A percentile compares a stretch with the other conserved stretches of the same genome.
Conservation (phyloP, 2,113 vertebrate species). For the Psammodynastes pulverulentus region DNA sequence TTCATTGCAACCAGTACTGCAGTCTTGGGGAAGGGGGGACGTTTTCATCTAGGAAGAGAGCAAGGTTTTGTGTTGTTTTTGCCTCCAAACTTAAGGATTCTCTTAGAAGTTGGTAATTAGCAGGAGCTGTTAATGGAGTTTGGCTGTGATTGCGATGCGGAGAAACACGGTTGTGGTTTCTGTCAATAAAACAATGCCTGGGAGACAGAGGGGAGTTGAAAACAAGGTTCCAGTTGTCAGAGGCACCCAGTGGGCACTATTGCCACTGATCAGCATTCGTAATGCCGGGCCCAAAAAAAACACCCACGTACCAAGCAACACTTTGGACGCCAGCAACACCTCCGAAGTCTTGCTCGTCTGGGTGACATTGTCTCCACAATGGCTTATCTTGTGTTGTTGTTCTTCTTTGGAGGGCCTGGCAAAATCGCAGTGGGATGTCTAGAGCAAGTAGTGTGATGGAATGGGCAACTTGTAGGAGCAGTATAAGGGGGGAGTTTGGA, state of each 20-base stretch:
- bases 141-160: constrained; percentile 76
- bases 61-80: constrained; percentile 58
- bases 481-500: too few relatives aligned
- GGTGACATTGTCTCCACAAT: neutral
- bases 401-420: neutral
- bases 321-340: neutral
- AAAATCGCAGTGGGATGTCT: neutral
- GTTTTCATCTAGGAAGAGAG: constrained; percentile 67
- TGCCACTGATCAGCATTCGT: constrained; percentile 61
- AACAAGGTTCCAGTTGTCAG: constrained; percentile 74
- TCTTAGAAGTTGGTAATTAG: constrained; percentile 79
- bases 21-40: constrained; percentile 50
- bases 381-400: neutral
- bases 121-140: constrained; percentile 77
- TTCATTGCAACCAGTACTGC: constrained; percentile 63
- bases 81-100: constrained; percentile 66
- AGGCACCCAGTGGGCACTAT: constrained; percentile 58
- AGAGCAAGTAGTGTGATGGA: neutral
- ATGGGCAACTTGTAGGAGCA: too few relatives aligned
- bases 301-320: too few relatives aligned
- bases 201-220: constrained; percentile 71
- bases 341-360: too few relatives aligned
- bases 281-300: too few relatives aligned
- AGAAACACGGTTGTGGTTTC: constrained; percentile 69
- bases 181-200: constrained; percentile 66